phyloP scores from a whole-genome alignment of 2,797 vertebrate species.

The Podarcis siculus region DNA sequence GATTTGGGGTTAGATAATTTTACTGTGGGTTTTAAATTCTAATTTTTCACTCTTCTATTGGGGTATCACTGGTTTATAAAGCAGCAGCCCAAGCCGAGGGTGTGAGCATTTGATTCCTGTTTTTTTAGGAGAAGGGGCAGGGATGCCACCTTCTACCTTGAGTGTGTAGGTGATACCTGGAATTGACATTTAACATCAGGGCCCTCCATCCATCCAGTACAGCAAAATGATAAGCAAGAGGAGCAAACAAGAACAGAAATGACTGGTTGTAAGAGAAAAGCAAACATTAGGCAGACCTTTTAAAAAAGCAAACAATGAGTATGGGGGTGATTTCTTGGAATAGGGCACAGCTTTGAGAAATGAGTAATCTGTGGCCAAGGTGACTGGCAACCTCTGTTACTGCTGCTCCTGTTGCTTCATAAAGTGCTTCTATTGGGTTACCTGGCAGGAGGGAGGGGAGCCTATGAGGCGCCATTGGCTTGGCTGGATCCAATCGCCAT shows the following conservation, averaged over 20 bases:
- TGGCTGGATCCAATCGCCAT: background rate
- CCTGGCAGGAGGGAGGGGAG: background rate
- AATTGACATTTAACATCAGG: slow-evolving; percentile 68
- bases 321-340: slow-evolving; percentile 38
- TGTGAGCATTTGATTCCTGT: slow-evolving; percentile 55
- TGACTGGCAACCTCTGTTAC: background rate
- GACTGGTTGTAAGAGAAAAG: slow-evolving; percentile 64
- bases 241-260: slow-evolving; percentile 69
- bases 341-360: slow-evolving; percentile 1
- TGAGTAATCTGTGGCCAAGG: background rate
- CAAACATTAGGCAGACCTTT: slow-evolving; percentile 68
- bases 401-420: too few relatives aligned
- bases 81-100: slow-evolving; percentile 40
- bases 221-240: slow-evolving; percentile 59
- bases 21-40: slow-evolving; percentile 64
- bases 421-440: too few relatives aligned
- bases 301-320: slow-evolving; percentile 60
- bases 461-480: background rate
- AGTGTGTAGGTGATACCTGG: slow-evolving; percentile 58
- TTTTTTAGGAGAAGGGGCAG: slow-evolving; percentile 49
- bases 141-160: slow-evolving; percentile 53
- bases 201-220: slow-evolving; percentile 68
- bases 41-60: slow-evolving; percentile 68
- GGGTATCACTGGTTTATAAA: slow-evolving; percentile 63
- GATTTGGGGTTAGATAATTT: slow-evolving; percentile 49